phyloP scores from a whole-genome alignment of 2,113 vertebrate species.

The Tragelaphus scriptus region DNA sequence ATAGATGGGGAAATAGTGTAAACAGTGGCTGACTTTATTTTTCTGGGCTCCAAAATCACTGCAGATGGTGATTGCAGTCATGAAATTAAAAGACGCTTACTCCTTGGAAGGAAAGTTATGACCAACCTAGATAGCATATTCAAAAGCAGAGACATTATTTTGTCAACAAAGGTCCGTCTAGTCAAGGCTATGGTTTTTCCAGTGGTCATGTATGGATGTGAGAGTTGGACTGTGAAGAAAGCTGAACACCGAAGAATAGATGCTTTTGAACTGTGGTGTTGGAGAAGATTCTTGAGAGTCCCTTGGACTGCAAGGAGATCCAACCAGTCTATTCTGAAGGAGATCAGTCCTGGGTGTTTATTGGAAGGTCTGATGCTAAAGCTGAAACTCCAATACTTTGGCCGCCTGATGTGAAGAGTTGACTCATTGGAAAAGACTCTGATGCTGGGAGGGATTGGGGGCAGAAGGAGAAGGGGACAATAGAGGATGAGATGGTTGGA shows the following conservation, averaged over 20 bases:
- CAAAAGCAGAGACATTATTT: neutral
- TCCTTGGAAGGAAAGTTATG: neutral
- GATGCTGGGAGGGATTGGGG: neutral
- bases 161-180: neutral
- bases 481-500: neutral
- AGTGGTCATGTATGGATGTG: neutral
- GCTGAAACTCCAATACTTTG: neutral
- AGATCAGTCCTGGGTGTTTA: neutral
- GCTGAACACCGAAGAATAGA: accelerated
- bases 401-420: neutral
- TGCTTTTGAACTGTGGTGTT: neutral
- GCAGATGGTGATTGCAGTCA: neutral
- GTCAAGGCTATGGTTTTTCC: neutral
- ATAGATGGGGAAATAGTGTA: neutral
- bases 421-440: neutral
- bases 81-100: neutral
- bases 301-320: neutral
- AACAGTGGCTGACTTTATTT: neutral
- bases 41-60: neutral
- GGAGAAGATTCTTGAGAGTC: neutral
- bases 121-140: neutral
- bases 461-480: neutral
- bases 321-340: neutral
- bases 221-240: neutral
- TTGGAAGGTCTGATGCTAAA: neutral